Conservation (phyloP, 2,797 vertebrate genomes). For the Cuniculus paca region DNA sequence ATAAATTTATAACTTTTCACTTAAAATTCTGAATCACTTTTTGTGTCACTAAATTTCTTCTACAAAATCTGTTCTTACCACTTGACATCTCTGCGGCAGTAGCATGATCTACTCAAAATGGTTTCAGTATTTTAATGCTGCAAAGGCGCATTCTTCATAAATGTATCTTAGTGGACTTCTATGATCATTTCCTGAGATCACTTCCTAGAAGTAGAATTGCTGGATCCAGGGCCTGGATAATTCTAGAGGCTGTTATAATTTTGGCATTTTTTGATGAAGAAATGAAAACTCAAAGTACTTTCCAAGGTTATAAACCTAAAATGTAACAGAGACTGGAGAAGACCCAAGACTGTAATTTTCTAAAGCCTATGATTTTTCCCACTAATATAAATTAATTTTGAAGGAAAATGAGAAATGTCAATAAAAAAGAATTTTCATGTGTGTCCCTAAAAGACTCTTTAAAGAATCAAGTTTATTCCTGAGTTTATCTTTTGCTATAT, state of each 20-base stretch:
- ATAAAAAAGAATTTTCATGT: background rate
- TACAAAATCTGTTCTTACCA: background rate
- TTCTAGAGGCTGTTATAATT: constrained; percentile 31
- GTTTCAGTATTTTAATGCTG: constrained; percentile 23
- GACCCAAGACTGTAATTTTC: background rate
- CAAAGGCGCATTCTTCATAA: background rate
- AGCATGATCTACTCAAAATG: constrained; percentile 33
- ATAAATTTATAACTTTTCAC: constrained; percentile 29
- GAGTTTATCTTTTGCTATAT: constrained; percentile 26
- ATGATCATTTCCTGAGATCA: constrained; percentile 7
- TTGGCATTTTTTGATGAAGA: constrained; percentile 44
- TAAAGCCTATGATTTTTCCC: background rate
- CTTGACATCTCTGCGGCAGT: background rate
- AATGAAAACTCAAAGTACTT: constrained; percentile 52
- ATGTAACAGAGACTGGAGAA: constrained; percentile 6
- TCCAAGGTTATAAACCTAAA: constrained; percentile 23
- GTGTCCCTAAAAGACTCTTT: background rate
- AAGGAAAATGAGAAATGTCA: constrained; percentile 56
- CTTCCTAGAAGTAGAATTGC: constrained; percentile 56
- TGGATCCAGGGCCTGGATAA: background rate
- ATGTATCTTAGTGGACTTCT: background rate
- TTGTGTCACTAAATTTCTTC: constrained; percentile 35
- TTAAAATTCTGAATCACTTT: constrained; percentile 34
- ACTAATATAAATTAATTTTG: constrained; percentile 24
- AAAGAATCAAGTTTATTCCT: constrained; percentile 23